Conservation (phyloP, 2,797 vertebrate species). For the Catharus ustulatus region DNA sequence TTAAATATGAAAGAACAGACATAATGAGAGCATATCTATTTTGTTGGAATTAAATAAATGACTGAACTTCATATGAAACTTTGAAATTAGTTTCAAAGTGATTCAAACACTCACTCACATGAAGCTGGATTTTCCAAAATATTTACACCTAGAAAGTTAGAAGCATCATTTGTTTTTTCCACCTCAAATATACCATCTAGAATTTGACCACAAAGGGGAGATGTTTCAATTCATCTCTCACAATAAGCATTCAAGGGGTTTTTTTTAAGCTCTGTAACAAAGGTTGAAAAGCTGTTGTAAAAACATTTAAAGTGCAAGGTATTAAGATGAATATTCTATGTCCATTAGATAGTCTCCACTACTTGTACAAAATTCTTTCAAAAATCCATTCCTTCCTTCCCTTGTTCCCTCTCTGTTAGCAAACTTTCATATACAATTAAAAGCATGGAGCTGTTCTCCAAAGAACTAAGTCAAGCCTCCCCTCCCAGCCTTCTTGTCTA, state of each 20-base stretch:
- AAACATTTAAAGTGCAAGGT: background rate
- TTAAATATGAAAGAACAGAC: background rate
- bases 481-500: background rate
- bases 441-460: background rate
- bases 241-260: accelerated
- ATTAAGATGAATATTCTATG: background rate
- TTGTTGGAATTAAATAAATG: background rate
- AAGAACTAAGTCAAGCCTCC: background rate
- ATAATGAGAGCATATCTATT: background rate
- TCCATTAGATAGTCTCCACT: background rate
- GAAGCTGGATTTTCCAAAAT: background rate
- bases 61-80: background rate
- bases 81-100: background rate
- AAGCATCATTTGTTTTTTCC: background rate
- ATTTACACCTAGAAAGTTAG: background rate
- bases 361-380: background rate
- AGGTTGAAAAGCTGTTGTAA: background rate
- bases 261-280: background rate
- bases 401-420: background rate
- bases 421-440: background rate
- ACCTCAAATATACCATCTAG: background rate
- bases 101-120: background rate
- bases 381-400: background rate
- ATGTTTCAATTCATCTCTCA: background rate
- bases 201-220: background rate